Evolutionary conservation across 2,888 invertebrate genomes (phyloP).

Genomic region (Tethea ocularis): DNA sequence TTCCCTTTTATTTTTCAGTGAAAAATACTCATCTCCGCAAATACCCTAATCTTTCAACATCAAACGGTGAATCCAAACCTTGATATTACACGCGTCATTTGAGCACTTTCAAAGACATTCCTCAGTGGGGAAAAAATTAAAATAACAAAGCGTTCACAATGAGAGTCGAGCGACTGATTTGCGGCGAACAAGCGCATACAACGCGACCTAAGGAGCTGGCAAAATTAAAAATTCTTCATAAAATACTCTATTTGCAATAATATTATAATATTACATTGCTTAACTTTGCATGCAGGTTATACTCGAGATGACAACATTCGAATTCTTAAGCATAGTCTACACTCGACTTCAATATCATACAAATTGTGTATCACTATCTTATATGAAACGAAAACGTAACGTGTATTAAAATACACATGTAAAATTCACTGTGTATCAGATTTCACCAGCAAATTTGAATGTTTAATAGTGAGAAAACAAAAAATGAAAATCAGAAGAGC

Average conservation of each 20-base stretch:
- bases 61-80: constrained; percentile 72
- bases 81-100: constrained; percentile 82
- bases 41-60: constrained; percentile 78
- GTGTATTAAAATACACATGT: neutral
- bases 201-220: constrained; percentile 41
- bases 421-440: neutral
- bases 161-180: constrained; percentile 57
- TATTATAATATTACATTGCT: neutral
- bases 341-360: neutral
- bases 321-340: neutral
- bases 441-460: neutral
- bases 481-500: constrained; percentile 23
- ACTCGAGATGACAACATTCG: neutral
- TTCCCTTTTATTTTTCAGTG: constrained; percentile 61
- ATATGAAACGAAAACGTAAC: too few relatives aligned
- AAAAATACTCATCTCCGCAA: constrained; percentile 73
- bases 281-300: neutral
- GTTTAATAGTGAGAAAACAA: neutral
- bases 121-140: constrained; percentile 73
- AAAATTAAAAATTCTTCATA: constrained; percentile 71
- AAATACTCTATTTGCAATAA: constrained; percentile 24
- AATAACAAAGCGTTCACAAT: constrained; percentile 74
- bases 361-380: neutral
- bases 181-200: constrained; percentile 37
- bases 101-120: constrained; percentile 82